phyloP scores from a whole-genome alignment of 2,797 vertebrate species.

The Fistularia tabacaria region DNA sequence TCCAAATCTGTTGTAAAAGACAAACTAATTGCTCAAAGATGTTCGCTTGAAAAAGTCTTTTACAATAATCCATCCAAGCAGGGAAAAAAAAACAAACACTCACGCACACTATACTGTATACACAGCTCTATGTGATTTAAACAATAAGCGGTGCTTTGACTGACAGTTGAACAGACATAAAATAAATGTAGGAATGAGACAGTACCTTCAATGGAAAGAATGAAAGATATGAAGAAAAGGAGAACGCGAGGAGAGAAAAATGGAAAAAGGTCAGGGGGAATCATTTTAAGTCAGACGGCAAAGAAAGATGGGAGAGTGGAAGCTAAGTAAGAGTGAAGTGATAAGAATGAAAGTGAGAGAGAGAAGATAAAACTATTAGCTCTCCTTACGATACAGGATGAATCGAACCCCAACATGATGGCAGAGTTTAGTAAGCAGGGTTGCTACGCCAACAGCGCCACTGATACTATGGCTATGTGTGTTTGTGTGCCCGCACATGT shows the following conservation, averaged over 20 bases:
- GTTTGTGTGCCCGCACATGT: conserved; percentile 20
- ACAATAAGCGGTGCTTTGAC: too few relatives aligned
- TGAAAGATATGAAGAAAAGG: conserved; percentile 18
- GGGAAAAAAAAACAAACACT: too few relatives aligned
- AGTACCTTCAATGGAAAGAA: conserved; percentile 16
- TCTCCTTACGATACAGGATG: too few relatives aligned
- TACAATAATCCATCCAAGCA: too few relatives aligned
- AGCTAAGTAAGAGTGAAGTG: background rate
- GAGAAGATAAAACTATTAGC: conserved; percentile 13
- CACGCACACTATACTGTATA: too few relatives aligned
- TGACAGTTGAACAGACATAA: conserved; percentile 6
- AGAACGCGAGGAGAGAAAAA: conserved; percentile 7
- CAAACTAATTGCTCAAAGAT: too few relatives aligned
- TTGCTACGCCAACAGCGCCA: too few relatives aligned
- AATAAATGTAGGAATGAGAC: conserved; percentile 13
- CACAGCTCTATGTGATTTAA: too few relatives aligned
- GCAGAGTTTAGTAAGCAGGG: too few relatives aligned
- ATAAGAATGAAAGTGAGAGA: background rate
- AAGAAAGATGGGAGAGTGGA: background rate
- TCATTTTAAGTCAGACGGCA: background rate
- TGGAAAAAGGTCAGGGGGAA: background rate
- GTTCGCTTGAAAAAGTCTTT: too few relatives aligned
- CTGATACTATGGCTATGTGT: conserved; percentile 22
- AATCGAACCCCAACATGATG: too few relatives aligned
- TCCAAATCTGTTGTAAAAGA: too few relatives aligned